These are phyloP conservation scores for Ctenochaetus hawaiiensis DNA, from an alignment of 2,797 vertebrate genomes.

Conservation along the genomic window DNA sequence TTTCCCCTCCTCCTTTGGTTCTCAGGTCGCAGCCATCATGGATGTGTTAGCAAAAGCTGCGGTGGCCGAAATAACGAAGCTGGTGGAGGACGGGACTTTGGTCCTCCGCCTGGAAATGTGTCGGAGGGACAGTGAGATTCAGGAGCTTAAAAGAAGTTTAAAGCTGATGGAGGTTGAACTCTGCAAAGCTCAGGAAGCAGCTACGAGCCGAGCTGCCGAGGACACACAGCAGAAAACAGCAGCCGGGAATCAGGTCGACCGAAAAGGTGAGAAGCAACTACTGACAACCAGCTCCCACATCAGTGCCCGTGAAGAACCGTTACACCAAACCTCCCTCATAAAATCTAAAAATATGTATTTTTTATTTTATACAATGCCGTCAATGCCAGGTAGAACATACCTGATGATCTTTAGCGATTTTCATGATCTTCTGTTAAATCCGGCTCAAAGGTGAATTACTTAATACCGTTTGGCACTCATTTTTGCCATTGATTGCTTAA, in stretches of 20 bases:
- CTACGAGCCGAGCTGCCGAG: not conserved
- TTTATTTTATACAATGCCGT: fast-evolving
- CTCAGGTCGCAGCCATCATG: constrained; percentile 81
- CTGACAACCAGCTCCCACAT: not conserved
- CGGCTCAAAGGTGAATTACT: no score
- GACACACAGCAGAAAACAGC: constrained; percentile 18
- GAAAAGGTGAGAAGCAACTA: constrained; percentile 40
- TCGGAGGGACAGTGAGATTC: constrained; percentile 78
- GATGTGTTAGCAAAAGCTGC: constrained; percentile 82
- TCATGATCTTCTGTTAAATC: not conserved
- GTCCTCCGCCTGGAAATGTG: constrained; percentile 78
- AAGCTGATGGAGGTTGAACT: constrained; percentile 75
- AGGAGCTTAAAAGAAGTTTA: constrained; percentile 75
- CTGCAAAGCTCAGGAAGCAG: constrained; percentile 62
- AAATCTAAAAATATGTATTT: fast-evolving
- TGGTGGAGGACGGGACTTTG: constrained; percentile 76
- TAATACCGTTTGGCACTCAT: not conserved
- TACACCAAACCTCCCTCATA: constrained; percentile 3
- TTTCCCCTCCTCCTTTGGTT: constrained; percentile 62
- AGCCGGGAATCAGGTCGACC: not conserved
- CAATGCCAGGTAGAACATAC: fast-evolving
- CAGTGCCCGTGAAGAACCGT: not conserved
- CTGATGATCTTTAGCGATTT: fast-evolving
- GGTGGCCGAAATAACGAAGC: constrained; percentile 82
- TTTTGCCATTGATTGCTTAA: not conserved